phyloP scores from a whole-genome alignment of 2,888 invertebrate genomes.

The Drosophila vallismaia region DNA sequence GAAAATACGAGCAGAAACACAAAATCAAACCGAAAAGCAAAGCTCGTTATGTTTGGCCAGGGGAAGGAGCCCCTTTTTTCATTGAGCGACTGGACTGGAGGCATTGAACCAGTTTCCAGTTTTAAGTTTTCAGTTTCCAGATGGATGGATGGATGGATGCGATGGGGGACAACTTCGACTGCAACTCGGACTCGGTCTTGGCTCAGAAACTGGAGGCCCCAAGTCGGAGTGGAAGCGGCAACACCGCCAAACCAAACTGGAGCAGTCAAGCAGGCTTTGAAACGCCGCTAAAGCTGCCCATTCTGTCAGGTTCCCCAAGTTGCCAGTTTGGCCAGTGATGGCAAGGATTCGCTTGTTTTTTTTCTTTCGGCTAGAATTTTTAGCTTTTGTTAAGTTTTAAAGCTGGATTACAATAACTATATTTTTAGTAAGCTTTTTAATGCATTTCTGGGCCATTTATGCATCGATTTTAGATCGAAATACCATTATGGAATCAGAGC shows the following conservation, averaged over 20 bases:
- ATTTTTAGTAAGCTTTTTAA: no score
- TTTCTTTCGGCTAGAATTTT: background rate
- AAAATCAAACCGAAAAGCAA: slow-evolving; percentile 75
- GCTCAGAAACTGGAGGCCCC: slow-evolving; percentile 28
- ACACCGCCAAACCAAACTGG: slow-evolving; percentile 60
- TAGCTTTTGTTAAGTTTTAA: background rate
- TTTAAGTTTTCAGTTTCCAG: slow-evolving; percentile 55
- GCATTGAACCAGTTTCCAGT: slow-evolving; percentile 66
- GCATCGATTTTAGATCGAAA: no score
- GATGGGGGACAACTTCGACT: slow-evolving; percentile 13
- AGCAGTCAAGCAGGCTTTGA: slow-evolving; percentile 79
- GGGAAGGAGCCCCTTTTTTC: slow-evolving; percentile 2
- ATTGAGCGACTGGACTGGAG: slow-evolving; percentile 29
- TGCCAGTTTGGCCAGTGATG: slow-evolving; percentile 4
- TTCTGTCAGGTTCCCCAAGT: slow-evolving; percentile 18
- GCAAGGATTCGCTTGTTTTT: background rate
- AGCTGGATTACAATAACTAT: no score
- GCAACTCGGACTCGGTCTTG: background rate
- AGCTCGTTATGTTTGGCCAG: slow-evolving; percentile 65
- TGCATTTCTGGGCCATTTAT: no score
- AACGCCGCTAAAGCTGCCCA: slow-evolving; percentile 57
- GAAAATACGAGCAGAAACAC: slow-evolving; percentile 26
- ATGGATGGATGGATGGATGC: slow-evolving; percentile 55
- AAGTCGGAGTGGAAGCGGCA: slow-evolving; percentile 5
- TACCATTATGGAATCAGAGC: no score